phyloP scores from a whole-genome alignment of 2,888 invertebrate species.

The Balanococcus diminutus region DNA sequence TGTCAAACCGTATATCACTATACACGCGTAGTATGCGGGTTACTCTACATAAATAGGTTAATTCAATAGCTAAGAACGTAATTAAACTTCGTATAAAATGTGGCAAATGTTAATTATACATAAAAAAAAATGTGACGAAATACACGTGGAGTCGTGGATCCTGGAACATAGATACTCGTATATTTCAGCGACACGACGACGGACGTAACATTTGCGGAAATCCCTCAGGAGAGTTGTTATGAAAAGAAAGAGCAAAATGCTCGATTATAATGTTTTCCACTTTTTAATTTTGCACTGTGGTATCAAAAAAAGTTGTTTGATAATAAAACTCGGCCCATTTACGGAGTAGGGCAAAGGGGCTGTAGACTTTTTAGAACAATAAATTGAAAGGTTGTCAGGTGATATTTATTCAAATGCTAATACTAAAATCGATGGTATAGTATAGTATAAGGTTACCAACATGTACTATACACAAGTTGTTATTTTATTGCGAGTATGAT shows the following conservation, averaged over 20 bases:
- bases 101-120: constrained; percentile 32
- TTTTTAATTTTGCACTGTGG: not conserved
- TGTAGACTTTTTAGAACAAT: constrained; percentile 16
- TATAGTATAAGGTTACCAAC: not conserved
- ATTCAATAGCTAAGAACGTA: not conserved
- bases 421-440: constrained; percentile 15
- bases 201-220: constrained; percentile 7
- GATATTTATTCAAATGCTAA: constrained; percentile 51
- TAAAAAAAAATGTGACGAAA: not conserved
- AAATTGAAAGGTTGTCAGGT: constrained; percentile 46
- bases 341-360: not conserved
- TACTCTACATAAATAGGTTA: not conserved
- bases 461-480: not conserved
- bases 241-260: not conserved
- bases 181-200: not conserved
- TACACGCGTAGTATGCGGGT: not conserved
- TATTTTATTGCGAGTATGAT: not conserved
- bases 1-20: too few relatives aligned
- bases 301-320: not conserved
- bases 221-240: not conserved
- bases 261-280: not conserved
- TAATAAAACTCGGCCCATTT: not conserved
- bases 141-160: not conserved
- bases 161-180: not conserved
- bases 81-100: constrained; percentile 3